A percentile compares a stretch with the other conserved stretches of the same genome.
phyloP scores from a whole-genome alignment of 2,888 invertebrate species.

The Erynnis tages region DNA sequence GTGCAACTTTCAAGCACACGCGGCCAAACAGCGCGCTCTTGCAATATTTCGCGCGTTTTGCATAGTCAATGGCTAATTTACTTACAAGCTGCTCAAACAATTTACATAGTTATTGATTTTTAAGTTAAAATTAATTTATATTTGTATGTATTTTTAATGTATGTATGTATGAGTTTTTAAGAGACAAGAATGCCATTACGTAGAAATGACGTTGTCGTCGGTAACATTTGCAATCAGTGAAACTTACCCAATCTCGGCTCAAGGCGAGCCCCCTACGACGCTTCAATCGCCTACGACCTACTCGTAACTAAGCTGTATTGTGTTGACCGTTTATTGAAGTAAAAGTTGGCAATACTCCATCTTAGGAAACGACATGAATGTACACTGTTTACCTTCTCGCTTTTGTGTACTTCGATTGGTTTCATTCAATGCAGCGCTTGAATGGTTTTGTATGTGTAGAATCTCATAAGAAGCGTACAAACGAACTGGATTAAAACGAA shows the following conservation, averaged over 20 bases:
- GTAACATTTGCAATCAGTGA: slow-evolving; percentile 24
- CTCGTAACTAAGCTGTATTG: slow-evolving; percentile 10
- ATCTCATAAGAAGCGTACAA: slow-evolving; percentile 19
- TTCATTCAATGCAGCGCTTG: slow-evolving; percentile 25
- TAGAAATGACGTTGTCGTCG: background rate
- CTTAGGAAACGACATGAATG: slow-evolving; percentile 19
- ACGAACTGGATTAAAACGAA: slow-evolving; percentile 21
- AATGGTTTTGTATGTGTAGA: slow-evolving; percentile 17
- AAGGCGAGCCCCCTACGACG: slow-evolving; percentile 49
- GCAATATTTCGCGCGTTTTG: no score
- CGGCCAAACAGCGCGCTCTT: no score
- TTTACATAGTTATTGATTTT: no score
- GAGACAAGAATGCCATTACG: background rate
- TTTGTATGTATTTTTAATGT: no score
- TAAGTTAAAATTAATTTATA: no score
- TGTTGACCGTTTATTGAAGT: slow-evolving; percentile 23
- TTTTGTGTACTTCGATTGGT: slow-evolving; percentile 21
- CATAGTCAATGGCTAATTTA: no score
- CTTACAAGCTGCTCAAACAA: no score
- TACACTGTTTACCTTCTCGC: slow-evolving; percentile 14
- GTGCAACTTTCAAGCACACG: no score
- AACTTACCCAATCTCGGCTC: slow-evolving; percentile 54
- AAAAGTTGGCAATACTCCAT: slow-evolving; percentile 25
- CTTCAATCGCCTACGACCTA: slow-evolving; percentile 34
- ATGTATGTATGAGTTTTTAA: background rate